These are phyloP conservation scores for Caenorhabditis brenneri DNA, from an alignment of 1,140 invertebrate species.

Conservation along the genomic window DNA sequence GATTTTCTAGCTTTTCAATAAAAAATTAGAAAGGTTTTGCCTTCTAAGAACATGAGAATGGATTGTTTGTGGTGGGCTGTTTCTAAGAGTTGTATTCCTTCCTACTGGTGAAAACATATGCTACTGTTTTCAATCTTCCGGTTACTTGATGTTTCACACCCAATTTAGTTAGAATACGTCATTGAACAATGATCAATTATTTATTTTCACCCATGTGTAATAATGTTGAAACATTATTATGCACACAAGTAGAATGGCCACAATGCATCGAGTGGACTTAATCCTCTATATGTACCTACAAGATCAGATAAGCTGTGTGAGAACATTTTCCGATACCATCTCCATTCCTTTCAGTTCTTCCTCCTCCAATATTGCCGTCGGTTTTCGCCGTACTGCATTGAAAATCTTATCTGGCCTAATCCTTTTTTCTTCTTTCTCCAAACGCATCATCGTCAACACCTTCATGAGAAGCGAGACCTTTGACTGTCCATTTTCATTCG, in stretches of 20 bases:
- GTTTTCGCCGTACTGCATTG: not conserved
- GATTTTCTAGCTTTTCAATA: too few species aligned
- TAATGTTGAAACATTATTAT: not conserved
- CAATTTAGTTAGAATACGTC: not conserved
- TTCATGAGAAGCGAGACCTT: not conserved
- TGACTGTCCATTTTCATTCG: constrained; percentile 28
- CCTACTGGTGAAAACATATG: not conserved
- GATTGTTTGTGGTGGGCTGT: too few species aligned
- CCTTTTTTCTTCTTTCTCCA: not conserved
- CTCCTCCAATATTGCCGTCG: not conserved
- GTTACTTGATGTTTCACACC: not conserved
- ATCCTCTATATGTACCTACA: constrained; percentile 7
- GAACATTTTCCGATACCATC: not conserved
- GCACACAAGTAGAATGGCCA: not conserved
- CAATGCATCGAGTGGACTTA: not conserved
- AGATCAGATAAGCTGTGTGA: constrained; percentile 14
- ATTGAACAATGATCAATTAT: not conserved
- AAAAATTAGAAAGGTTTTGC: too few species aligned
- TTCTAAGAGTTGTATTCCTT: not conserved
- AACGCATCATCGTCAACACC: not conserved
- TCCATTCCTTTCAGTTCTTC: not conserved
- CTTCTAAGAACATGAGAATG: too few species aligned
- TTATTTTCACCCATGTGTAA: not conserved
- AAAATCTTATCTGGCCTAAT: not conserved
- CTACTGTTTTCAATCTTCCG: not conserved